Base-by-base conservation (phyloP, 2,888 invertebrate species). In the Drosophila siamana region DNA sequence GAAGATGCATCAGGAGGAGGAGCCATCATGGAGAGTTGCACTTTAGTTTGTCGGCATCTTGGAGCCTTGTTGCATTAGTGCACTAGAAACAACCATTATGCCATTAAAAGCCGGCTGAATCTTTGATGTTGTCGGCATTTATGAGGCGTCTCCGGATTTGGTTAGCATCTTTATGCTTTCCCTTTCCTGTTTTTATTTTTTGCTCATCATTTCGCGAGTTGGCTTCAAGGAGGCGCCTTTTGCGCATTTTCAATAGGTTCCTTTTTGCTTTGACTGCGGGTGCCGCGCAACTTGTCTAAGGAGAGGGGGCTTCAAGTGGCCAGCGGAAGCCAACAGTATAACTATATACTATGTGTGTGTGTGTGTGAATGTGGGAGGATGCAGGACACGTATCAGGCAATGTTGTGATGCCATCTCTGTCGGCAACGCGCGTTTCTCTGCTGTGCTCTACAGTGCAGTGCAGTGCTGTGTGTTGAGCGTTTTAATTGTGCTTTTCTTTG, bases 401-500 rank as follows among this genome's bases (percentile, higher is more conserved):
- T 56, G 67, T 63, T 30, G 36, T 44, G 15, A 28, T 26, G 51
- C 63, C 68, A 54, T 72, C 47, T 66, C 70, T 69, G 51, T 62
- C 61, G 43, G 30, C 51, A 28, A 15, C 5, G 41, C 41, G 44
- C 41, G 15, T 38, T 9, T 30, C 30, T 11, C 0, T 11, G 28
- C 22, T 8, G 33, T 26, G 50, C 47, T 22, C 40, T 52, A 51
- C 26, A 55, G 69, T 26, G 50, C 47, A 16, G 40, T 52, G 54
- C 26, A 55, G 69, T 69, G 65, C 57, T 78, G 74, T 57, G 69
- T 69, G 65, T 60, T 78, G 74, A 85, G 71, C 78, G 77, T 79
- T 89, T 86, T 78, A 89, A 86, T 89, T 89, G 81, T 80, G 78
- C 89, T 73, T 88, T 77, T 80, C 85, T 90, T 85, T 90, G 84